Conservation (phyloP, 2,888 invertebrate genomes). For the Brachyptera risi region DNA sequence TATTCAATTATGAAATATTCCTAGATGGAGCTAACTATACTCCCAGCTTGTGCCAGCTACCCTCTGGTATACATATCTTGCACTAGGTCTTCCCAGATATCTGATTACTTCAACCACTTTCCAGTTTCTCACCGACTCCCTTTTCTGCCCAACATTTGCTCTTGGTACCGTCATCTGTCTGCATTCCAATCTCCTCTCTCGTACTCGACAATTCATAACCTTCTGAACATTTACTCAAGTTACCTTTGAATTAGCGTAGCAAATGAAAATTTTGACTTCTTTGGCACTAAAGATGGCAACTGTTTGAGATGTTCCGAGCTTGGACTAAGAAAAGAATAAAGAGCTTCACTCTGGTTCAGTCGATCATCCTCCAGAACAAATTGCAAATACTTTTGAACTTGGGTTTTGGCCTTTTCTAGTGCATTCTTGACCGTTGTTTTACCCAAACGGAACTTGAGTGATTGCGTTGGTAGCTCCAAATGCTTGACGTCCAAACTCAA, state of each 20-base stretch:
- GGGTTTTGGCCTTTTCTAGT: slow-evolving; percentile 74
- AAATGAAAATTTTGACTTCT: slow-evolving; percentile 82
- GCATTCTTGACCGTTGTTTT: slow-evolving; percentile 72
- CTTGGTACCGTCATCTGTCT: too few relatives aligned
- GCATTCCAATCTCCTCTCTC: too few relatives aligned
- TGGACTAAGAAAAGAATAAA: slow-evolving; percentile 88
- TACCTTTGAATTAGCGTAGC: slow-evolving; percentile 82
- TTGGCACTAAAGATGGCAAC: slow-evolving; percentile 65
- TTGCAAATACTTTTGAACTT: slow-evolving; percentile 83
- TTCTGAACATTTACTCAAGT: too few relatives aligned
- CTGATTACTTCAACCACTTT: too few relatives aligned
- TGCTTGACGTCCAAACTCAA: slow-evolving; percentile 76
- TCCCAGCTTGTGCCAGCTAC: too few relatives aligned
- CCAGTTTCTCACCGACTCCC: too few relatives aligned
- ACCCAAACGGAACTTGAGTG: slow-evolving; percentile 76
- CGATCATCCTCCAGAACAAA: slow-evolving; percentile 82
- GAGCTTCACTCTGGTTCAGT: slow-evolving; percentile 81
- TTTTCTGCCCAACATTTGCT: too few relatives aligned
- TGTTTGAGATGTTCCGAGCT: slow-evolving; percentile 86
- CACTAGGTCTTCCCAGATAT: too few relatives aligned
- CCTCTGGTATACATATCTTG: too few relatives aligned
- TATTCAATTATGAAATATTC: too few relatives aligned
- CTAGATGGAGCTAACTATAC: too few relatives aligned
- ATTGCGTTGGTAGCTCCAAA: slow-evolving; percentile 76
- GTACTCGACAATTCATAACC: too few relatives aligned